Conservation (phyloP, 2,888 invertebrate species). For the Vannuccia rotundouncinata region DNA sequence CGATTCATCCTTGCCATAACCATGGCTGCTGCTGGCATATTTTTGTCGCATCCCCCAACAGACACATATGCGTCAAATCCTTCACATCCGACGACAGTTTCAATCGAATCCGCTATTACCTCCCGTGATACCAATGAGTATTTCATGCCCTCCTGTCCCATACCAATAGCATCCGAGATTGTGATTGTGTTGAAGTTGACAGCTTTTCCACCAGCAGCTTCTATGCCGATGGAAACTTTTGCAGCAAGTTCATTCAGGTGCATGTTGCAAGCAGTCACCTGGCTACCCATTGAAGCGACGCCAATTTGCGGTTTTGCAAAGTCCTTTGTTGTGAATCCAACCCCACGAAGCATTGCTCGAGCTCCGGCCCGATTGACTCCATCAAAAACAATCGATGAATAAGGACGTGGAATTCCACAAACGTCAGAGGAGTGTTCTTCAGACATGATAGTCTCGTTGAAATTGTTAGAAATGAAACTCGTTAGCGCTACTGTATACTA, state of each 20-base stretch:
- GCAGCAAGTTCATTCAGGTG: slow-evolving; percentile 27
- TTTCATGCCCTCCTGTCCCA: slow-evolving; percentile 38
- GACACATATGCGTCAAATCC: slow-evolving; percentile 31
- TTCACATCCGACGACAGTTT: slow-evolving; percentile 33
- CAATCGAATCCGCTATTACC: slow-evolving; percentile 36
- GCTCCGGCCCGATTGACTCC: slow-evolving; percentile 27
- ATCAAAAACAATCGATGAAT: slow-evolving; percentile 9
- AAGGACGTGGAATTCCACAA: neutral
- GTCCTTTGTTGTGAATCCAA: slow-evolving; percentile 5
- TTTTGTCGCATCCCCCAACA: slow-evolving; percentile 37
- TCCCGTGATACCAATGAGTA: slow-evolving; percentile 31
- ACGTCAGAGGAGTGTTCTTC: neutral
- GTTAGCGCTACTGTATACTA: too few relatives aligned
- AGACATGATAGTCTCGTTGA: too few relatives aligned
- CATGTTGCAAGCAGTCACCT: slow-evolving; percentile 30
- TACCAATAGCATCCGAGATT: slow-evolving; percentile 36
- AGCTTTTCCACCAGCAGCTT: neutral
- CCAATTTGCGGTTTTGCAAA: slow-evolving; percentile 19
- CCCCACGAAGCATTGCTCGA: slow-evolving; percentile 24
- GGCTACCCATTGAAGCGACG: neutral
- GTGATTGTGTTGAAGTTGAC: slow-evolving; percentile 37
- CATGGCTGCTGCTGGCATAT: slow-evolving; percentile 37
- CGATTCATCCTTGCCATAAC: slow-evolving; percentile 37
- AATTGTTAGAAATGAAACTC: too few relatives aligned
- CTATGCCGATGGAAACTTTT: neutral